Conservation (phyloP, 2,888 invertebrate genomes). For the Cantharis rustica region DNA sequence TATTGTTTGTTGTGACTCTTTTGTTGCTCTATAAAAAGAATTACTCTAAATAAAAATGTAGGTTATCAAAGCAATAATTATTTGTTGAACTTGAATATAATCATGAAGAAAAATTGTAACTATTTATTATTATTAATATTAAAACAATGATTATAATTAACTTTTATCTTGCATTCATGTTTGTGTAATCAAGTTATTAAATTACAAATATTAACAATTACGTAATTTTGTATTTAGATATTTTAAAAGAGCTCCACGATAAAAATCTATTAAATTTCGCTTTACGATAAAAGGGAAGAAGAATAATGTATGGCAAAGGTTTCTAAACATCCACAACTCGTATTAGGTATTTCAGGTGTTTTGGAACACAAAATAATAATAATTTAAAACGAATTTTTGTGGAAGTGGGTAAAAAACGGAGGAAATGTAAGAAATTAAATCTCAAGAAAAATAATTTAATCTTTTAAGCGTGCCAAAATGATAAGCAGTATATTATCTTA, state of each 20-base stretch:
- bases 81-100: neutral
- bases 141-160: neutral
- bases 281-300: neutral
- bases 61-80: neutral
- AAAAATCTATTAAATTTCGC: neutral
- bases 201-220: neutral
- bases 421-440: neutral
- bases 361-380: neutral
- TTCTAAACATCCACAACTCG: neutral
- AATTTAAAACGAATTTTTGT: neutral
- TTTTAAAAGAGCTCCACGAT: neutral
- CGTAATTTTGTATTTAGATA: neutral
- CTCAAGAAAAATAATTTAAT: neutral
- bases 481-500: neutral
- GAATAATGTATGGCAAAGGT: neutral
- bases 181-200: too few species aligned
- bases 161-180: neutral
- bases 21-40: neutral
- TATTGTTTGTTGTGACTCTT: neutral
- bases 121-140: neutral
- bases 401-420: neutral
- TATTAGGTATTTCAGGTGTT: neutral
- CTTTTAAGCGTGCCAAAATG: neutral
- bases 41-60: neutral
- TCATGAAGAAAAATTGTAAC: neutral